Conservation (phyloP, 2,888 invertebrate genomes). For the Tricholauxania praeusta region DNA sequence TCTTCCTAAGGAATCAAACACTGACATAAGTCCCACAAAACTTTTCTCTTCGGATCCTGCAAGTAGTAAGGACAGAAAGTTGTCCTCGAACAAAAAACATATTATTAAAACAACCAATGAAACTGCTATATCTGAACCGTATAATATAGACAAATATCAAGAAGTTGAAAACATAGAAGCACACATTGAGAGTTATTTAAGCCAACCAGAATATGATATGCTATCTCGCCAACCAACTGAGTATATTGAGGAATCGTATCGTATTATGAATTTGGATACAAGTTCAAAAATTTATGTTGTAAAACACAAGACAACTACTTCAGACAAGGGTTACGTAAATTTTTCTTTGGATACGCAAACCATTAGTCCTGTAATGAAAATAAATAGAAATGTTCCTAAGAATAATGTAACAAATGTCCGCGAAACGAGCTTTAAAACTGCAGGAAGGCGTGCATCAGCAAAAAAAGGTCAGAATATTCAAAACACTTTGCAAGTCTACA, state of each 20-base stretch:
- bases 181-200: slow-evolving; percentile 75
- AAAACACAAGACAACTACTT: slow-evolving; percentile 56
- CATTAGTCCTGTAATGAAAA: slow-evolving; percentile 6
- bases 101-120: slow-evolving; percentile 21
- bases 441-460: slow-evolving; percentile 87
- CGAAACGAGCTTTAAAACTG: slow-evolving; percentile 80
- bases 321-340: slow-evolving; percentile 68
- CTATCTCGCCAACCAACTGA: slow-evolving; percentile 87
- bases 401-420: slow-evolving; percentile 87
- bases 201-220: slow-evolving; percentile 87
- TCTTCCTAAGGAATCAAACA: slow-evolving; percentile 43
- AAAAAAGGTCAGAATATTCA: slow-evolving; percentile 90
- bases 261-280: slow-evolving; percentile 84
- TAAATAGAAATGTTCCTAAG: slow-evolving; percentile 58
- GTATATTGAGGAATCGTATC: slow-evolving; percentile 87
- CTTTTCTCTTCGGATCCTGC: slow-evolving; percentile 42
- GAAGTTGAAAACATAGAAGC: slow-evolving; percentile 18
- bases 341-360: slow-evolving; percentile 26
- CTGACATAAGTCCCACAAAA: slow-evolving; percentile 56
- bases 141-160: not conserved
- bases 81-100: slow-evolving; percentile 27
- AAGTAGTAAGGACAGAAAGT: slow-evolving; percentile 15
- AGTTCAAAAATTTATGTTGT: slow-evolving; percentile 67
- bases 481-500: slow-evolving; percentile 80
- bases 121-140: not conserved